These are phyloP conservation scores for Caerostris extrusa DNA, from an alignment of 1,140 invertebrate genomes.

Conservation along the genomic window DNA sequence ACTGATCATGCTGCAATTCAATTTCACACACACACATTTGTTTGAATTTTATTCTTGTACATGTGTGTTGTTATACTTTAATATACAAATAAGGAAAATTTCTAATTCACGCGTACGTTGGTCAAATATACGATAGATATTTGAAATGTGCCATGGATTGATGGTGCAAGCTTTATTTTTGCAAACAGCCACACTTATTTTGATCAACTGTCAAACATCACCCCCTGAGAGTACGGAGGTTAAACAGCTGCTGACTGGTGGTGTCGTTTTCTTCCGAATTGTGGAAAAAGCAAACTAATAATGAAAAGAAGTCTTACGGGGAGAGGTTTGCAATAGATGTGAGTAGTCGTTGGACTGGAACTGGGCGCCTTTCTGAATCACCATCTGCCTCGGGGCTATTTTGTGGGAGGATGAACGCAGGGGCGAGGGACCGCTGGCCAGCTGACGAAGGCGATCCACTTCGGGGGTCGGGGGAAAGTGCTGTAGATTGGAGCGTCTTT, in stretches of 20 bases:
- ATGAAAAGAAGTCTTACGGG: conserved; percentile 23
- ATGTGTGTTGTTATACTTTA: no score
- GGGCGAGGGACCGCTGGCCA: conserved; percentile 56
- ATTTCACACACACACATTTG: no score
- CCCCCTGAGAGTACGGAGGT: not conserved
- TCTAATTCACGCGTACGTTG: no score
- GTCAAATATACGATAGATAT: no score
- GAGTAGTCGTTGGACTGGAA: conserved; percentile 15
- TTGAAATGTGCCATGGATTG: no score
- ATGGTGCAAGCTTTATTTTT: no score
- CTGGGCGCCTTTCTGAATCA: not conserved
- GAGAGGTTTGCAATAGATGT: conserved; percentile 61
- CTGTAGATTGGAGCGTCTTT: not conserved
- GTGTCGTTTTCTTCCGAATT: not conserved
- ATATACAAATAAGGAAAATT: no score
- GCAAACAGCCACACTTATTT: not conserved
- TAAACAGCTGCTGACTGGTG: not conserved
- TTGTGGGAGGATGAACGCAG: conserved; percentile 29
- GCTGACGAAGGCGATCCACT: conserved; percentile 37
- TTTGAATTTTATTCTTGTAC: no score
- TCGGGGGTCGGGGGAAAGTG: conserved; percentile 45
- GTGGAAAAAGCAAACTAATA: not conserved
- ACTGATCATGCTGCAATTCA: no score
- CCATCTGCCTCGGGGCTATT: conserved; percentile 55
- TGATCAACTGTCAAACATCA: not conserved